Evolutionary conservation across 2,888 invertebrate species (phyloP).

Genomic region (Lottia gigantea): DNA sequence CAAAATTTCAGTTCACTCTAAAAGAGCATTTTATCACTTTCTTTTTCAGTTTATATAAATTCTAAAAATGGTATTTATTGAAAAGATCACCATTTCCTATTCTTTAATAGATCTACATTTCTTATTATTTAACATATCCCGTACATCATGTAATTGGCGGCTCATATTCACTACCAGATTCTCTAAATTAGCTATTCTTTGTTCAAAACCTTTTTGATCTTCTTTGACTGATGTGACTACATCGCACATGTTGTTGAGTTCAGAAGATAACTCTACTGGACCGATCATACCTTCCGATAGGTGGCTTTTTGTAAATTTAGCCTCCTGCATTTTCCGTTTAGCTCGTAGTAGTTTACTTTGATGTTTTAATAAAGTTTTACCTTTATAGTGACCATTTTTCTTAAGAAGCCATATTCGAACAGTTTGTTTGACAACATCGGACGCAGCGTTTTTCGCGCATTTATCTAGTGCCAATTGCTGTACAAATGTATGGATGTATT

Average conservation of each 20-base stretch:
- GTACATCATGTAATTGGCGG: slow-evolving; percentile 41
- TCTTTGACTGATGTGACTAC: slow-evolving; percentile 39
- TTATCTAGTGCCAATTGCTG: slow-evolving; percentile 50
- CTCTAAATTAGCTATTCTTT: slow-evolving; percentile 44
- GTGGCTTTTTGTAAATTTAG: slow-evolving; percentile 44
- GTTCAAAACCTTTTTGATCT: slow-evolving; percentile 41
- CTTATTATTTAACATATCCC: slow-evolving; percentile 27
- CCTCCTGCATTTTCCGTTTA: slow-evolving; percentile 46
- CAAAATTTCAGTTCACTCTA: too few relatives aligned
- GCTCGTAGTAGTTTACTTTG: slow-evolving; percentile 44
- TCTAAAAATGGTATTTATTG: background rate
- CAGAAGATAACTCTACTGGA: slow-evolving; percentile 48
- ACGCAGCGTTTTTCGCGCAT: slow-evolving; percentile 45
- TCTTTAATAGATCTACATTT: background rate
- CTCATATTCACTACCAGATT: slow-evolving; percentile 43
- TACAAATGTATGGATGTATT: slow-evolving; percentile 54
- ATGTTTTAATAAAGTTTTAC: slow-evolving; percentile 41
- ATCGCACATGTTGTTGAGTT: slow-evolving; percentile 45
- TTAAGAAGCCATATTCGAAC: slow-evolving; percentile 45
- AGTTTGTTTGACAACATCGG: slow-evolving; percentile 48
- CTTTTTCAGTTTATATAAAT: background rate
- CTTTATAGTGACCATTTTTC: slow-evolving; percentile 33
- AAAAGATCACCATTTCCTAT: too few relatives aligned
- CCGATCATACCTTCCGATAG: slow-evolving; percentile 45
- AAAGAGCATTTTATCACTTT: background rate